Percentiles rank a stretch among this genome's conserved stretches.
Conservation (phyloP, 2,113 vertebrate genomes). For the Ctenodactylus gundi region DNA sequence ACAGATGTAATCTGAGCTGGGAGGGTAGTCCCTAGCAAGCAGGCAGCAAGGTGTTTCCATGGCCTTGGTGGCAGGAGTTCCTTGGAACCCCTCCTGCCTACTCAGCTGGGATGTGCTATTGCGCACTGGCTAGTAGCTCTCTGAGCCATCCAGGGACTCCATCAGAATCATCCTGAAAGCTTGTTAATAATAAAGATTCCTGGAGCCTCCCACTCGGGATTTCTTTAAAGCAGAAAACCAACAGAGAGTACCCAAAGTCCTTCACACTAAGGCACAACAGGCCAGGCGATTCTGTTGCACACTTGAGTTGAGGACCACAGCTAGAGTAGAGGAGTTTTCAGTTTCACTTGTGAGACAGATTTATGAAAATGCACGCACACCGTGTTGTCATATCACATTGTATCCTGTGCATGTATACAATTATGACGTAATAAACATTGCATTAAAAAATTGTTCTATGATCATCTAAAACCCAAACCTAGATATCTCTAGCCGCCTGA, state of each 20-base stretch:
- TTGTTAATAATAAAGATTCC: neutral
- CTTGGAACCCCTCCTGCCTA: neutral
- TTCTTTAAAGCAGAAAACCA: neutral
- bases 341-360: neutral
- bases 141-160: neutral
- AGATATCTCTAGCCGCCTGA: neutral
- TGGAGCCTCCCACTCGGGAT: neutral
- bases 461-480: neutral
- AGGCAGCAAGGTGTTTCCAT: neutral
- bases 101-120: neutral
- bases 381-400: neutral
- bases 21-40: neutral
- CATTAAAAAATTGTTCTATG: neutral
- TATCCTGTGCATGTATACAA: neutral
- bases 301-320: neutral
- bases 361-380: neutral
- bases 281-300: neutral
- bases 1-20: neutral
- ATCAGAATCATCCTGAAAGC: neutral
- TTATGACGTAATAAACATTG: neutral
- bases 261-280: neutral
- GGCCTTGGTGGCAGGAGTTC: neutral
- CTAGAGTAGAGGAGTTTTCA: neutral
- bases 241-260: neutral
- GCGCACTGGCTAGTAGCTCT: neutral